A percentile compares a stretch with the other conserved stretches of the same genome.
Conservation (phyloP, 1,140 invertebrate genomes). For the Heliconius himera region DNA sequence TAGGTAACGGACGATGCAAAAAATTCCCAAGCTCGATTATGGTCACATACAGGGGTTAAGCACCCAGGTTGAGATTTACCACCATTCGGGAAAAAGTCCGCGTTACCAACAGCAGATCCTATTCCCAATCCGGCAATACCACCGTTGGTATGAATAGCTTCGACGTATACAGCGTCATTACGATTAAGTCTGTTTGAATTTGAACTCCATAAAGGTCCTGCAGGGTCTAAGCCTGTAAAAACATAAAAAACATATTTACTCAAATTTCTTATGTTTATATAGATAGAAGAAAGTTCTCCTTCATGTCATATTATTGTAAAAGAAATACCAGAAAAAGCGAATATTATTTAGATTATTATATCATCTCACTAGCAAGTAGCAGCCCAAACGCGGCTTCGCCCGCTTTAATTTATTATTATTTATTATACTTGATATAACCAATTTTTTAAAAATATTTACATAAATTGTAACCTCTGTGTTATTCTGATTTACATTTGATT, state of each 20-base stretch:
- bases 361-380: too few relatives aligned
- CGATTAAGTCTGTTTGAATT: slow-evolving; percentile 78
- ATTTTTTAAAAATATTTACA: too few relatives aligned
- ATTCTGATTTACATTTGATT: too few relatives aligned
- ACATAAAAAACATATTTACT: slow-evolving; percentile 41
- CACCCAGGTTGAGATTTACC: slow-evolving; percentile 82
- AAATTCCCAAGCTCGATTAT: slow-evolving; percentile 83
- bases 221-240: slow-evolving; percentile 85
- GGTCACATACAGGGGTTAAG: slow-evolving; percentile 82
- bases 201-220: slow-evolving; percentile 83
- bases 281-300: too few relatives aligned
- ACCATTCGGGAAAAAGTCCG: slow-evolving; percentile 91
- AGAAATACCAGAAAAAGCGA: too few relatives aligned
- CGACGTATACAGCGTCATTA: slow-evolving; percentile 84
- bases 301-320: too few relatives aligned
- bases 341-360: too few relatives aligned
- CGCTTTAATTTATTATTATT: too few relatives aligned
- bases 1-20: slow-evolving; percentile 78
- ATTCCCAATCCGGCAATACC: slow-evolving; percentile 82
- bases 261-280: too few relatives aligned
- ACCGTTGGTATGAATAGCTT: slow-evolving; percentile 88
- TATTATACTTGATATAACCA: too few relatives aligned
- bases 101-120: slow-evolving; percentile 80
- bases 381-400: too few relatives aligned
- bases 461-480: too few relatives aligned